Evolutionary conservation across 2,797 vertebrate species (phyloP), one percentile per base, ranked within the genome.

Genomic region (Streptopelia turtur): DNA sequence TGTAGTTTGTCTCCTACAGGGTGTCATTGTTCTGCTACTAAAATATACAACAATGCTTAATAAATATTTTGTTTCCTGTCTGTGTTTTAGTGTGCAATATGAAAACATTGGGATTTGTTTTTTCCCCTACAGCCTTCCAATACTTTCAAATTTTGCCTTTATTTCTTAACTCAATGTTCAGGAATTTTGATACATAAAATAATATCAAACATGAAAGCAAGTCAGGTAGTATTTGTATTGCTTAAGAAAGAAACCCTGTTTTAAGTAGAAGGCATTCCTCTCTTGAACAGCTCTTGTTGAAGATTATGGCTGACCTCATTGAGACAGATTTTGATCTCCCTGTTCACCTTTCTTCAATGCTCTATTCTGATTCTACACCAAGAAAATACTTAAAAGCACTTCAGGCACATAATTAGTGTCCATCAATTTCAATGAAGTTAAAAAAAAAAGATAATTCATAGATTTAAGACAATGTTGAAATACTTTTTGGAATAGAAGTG

Each of bases 21-120:
- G 60, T 87, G 45, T 88, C 74, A 82, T 83, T 96, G 83, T 92
- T 89, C 96, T 90, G 33, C 83, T 71, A 74, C 60, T 72, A 35
- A 94, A 88, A 30, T 83, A 89, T 68, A 69, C 17, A 82, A 69
- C 10, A 82, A n/a, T 45, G 16, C 56, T 93, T 71, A 79, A 85
- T 78, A 52, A 90, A 72, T 21, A 85, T 83, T 83, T 83, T 90
- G 49, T 68, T 93, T 91, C 75, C 65, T 71, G 6, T 85, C 49
- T 77, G 22, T 71, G 49, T 84, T 91, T 79, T 68, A 82, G 47
- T 27, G 27, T 41, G 16, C 25, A 31, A 9, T 75, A 70, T 56
- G 33, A 94, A 93, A 88, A 87, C 20, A 31, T 0, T 37, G 28
- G 43, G 65, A 83, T 89, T 83, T 83, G 23, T 74, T 85, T 74